These are phyloP conservation scores for Harmothoe impar DNA, from an alignment of 2,888 invertebrate species.

Conservation along the genomic window DNA sequence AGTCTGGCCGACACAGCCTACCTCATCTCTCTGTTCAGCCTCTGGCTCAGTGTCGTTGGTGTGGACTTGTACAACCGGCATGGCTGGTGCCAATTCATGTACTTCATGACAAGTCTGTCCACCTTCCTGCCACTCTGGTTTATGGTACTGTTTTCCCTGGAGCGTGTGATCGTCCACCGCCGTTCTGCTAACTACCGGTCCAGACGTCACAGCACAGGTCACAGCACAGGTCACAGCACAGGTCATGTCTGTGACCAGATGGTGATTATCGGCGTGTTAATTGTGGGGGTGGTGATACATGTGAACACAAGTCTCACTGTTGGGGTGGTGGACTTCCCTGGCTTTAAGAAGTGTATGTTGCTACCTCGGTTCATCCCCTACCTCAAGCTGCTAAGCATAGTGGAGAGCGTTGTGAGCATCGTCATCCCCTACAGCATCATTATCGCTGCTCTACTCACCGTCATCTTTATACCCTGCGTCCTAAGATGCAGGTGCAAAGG, in stretches of 20 bases:
- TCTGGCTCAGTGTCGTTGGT: conserved; percentile 7
- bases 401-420: conserved; percentile 6
- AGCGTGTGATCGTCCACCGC: background rate
- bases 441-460: background rate
- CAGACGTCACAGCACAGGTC: background rate
- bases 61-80: background rate
- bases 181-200: background rate
- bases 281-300: background rate
- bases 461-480: no score
- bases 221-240: background rate
- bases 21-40: background rate
- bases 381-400: background rate
- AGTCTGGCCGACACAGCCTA: background rate
- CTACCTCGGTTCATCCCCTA: background rate
- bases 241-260: background rate
- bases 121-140: conserved; percentile 25
- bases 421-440: conserved; percentile 31
- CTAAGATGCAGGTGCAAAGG: no score
- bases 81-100: conserved; percentile 48
- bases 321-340: background rate
- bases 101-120: background rate
- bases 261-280: background rate
- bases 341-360: background rate
- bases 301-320: conserved; percentile 20
- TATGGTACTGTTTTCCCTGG: conserved; percentile 1